Evolutionary conservation across 2,888 invertebrate species (phyloP).

Genomic region (Spodoptera exigua): DNA sequence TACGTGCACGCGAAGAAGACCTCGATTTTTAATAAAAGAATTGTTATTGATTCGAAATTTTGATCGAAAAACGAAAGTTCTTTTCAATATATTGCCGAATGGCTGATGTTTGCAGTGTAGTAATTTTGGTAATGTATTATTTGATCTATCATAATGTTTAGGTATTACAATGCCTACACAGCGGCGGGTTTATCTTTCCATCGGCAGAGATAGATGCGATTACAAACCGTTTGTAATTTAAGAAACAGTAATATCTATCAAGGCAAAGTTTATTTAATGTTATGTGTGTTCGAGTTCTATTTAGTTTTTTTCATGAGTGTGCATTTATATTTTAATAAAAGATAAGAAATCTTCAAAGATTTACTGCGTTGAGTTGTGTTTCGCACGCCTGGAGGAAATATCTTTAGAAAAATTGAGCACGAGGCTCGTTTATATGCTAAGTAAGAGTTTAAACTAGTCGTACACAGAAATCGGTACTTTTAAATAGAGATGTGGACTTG

Average conservation of each 20-base stretch:
- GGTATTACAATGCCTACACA: constrained; percentile 41
- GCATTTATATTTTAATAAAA: constrained; percentile 18
- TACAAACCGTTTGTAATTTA: constrained; percentile 50
- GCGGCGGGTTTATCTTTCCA: constrained; percentile 37
- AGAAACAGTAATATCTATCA: constrained; percentile 54
- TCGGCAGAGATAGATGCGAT: constrained; percentile 41
- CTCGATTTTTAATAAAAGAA: constrained; percentile 39
- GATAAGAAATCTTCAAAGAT: constrained; percentile 36
- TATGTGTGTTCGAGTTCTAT: constrained; percentile 18
- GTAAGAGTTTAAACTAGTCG: constrained; percentile 19
- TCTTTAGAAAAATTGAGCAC: constrained; percentile 9
- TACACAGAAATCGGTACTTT: constrained; percentile 7
- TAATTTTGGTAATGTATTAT: constrained; percentile 41
- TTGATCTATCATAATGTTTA: constrained; percentile 43
- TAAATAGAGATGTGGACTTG: not conserved
- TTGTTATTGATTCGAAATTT: constrained; percentile 40
- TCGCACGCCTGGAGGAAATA: constrained; percentile 17
- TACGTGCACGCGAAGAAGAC: constrained; percentile 35
- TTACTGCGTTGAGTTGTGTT: not conserved
- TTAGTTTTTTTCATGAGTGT: constrained; percentile 17
- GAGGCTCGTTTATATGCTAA: constrained; percentile 22
- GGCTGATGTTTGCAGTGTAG: constrained; percentile 27
- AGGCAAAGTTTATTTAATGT: constrained; percentile 44
- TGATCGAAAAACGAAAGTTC: constrained; percentile 45
- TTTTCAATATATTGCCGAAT: constrained; percentile 27